Base-by-base conservation (phyloP, 2,888 invertebrate species). In the Meliscaeva auricollis region DNA sequence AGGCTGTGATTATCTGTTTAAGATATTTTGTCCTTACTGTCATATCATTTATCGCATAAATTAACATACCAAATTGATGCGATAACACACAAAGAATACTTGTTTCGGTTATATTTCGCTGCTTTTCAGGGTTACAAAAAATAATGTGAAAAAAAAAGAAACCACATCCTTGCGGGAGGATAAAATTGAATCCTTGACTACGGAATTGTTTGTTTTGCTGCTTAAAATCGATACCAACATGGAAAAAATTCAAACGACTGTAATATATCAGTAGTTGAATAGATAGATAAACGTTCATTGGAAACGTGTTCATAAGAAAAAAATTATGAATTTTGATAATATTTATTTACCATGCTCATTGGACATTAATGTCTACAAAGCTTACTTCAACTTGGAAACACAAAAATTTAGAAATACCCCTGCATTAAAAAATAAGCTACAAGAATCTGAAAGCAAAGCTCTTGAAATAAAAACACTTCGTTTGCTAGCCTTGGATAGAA, bases 301-400 rank as follows among this genome's bases (percentile, higher is more conserved):
- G n/a, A n/a, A n/a, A n/a, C n/a, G n/a, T n/a, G n/a, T 20, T 2
- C 7, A 17, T 9, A 62, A n/a, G 15, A 5, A 64, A 46, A 4
- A n/a, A 50, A 76, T 13, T 22, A 91, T 91, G 90, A 89, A 91
- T 88, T 91, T 91, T 81, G 88, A 88, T 15, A 89, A 88, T 68
- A 89, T 90, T 13, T 91, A 91, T 56, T 90, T 92, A 38, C 91
- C 92, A 26, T 89, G 89, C 77, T 90, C 92, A 11, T 89, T 92
- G n/a, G 89, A 90, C 84, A 66, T 90, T 66, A 92, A 92, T 87
- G 90, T 91, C 64, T 91, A 90, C 68, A 90, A 91, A 88, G 90
- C 92, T 38, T 92, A 91, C 81, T 90, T 91, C 73, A 89, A 87
- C 41, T 74, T 74, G 50, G 87, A 90, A 68, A 88, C 87, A 58